A percentile compares a stretch with the other conserved stretches of the same genome.
phyloP scores from a whole-genome alignment of 2,888 invertebrate genomes.

The Pedicia rivosa region DNA sequence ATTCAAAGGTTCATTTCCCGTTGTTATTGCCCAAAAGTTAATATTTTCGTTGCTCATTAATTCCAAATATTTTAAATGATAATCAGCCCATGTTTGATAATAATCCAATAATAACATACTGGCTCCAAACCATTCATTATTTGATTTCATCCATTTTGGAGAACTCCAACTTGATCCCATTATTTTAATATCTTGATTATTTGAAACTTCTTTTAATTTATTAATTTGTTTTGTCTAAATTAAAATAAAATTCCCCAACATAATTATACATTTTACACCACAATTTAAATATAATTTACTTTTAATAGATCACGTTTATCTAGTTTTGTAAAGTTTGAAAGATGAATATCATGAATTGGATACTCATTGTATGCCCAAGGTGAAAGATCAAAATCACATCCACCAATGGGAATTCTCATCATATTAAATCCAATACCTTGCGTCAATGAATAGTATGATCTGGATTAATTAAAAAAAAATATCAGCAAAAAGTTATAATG shows the following conservation, averaged over 20 bases:
- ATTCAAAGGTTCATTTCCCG: conserved; percentile 74
- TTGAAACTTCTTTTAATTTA: conserved; percentile 19
- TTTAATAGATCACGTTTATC: conserved; percentile 21
- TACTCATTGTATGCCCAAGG: conserved; percentile 64
- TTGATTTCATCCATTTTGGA: conserved; percentile 56
- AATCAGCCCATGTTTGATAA: conserved; percentile 68
- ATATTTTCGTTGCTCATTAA: conserved; percentile 51
- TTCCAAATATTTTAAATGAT: conserved; percentile 64
- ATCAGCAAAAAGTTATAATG: no score
- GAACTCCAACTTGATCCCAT: conserved; percentile 41
- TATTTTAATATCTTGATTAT: conserved; percentile 20
- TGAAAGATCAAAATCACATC: conserved; percentile 69
- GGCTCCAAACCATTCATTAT: conserved; percentile 39
- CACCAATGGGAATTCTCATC: conserved; percentile 69
- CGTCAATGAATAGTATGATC: conserved; percentile 49
- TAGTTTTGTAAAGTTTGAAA: conserved; percentile 42
- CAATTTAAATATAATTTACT: no score
- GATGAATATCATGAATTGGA: conserved; percentile 36
- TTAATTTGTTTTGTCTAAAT: conserved; percentile 20
- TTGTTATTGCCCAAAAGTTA: conserved; percentile 68
- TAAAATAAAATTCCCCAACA: neutral
- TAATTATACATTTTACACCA: neutral
- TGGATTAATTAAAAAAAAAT: no score
- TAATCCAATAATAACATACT: conserved; percentile 37
- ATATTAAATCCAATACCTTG: conserved; percentile 64